Evolutionary conservation across 2,888 invertebrate genomes (phyloP).

Genomic region (Mechanitis messenoides): DNA sequence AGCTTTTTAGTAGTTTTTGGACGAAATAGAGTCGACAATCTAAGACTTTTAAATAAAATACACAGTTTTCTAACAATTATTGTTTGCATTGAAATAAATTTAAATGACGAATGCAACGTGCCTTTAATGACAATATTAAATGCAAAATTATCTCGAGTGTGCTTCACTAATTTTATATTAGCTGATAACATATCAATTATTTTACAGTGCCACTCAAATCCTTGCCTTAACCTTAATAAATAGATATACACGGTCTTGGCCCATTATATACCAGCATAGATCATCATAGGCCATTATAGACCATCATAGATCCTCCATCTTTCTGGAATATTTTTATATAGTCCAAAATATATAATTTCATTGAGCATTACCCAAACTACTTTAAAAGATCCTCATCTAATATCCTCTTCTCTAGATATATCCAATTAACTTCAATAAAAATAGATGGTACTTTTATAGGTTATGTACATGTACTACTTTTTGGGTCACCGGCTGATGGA

Average conservation of each 20-base stretch:
- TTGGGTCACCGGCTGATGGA: conserved; percentile 88
- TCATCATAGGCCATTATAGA: background rate
- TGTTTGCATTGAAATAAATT: background rate
- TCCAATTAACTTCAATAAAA: background rate
- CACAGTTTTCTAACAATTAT: too few species aligned
- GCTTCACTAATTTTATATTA: conserved; percentile 10
- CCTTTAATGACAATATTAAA: background rate
- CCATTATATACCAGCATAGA: conserved; percentile 1
- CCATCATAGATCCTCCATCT: background rate
- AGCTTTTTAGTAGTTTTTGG: too few species aligned
- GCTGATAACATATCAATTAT: conserved; percentile 16
- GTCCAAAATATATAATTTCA: too few species aligned
- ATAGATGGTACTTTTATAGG: conserved; percentile 50
- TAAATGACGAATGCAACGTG: too few species aligned
- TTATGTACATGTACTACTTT: conserved; percentile 96
- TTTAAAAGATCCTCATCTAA: background rate
- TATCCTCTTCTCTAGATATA: background rate
- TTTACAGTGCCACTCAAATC: conserved; percentile 10
- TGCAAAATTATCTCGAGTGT: conserved; percentile 7
- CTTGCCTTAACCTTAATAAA: conserved; percentile 27
- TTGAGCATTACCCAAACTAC: background rate
- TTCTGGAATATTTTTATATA: background rate
- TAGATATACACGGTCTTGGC: conserved; percentile 14
- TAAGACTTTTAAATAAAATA: background rate
- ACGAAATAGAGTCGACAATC: too few species aligned